phyloP scores from a whole-genome alignment of 2,797 vertebrate genomes.

The Tachyglossus aculeatus region DNA sequence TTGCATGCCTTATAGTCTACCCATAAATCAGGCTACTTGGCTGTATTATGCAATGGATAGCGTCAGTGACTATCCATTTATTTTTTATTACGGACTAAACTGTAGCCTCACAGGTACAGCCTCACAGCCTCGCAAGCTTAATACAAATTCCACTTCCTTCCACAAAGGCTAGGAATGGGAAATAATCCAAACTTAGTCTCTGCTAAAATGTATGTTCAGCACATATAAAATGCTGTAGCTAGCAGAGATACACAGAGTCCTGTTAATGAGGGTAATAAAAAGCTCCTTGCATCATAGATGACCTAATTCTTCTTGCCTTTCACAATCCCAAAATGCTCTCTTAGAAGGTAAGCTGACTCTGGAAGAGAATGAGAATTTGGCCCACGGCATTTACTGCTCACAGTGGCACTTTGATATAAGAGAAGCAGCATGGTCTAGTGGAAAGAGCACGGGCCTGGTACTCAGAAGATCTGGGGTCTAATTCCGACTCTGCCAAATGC shows the following conservation, averaged over 20 bases:
- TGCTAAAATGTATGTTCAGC: neutral
- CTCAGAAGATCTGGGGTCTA: too few species aligned
- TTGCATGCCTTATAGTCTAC: neutral
- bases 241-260: neutral
- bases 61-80: neutral
- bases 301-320: neutral
- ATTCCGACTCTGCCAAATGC: too few species aligned
- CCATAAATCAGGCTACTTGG: neutral
- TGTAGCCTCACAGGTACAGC: neutral
- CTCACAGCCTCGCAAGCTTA: too few species aligned
- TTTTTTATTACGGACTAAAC: constrained; percentile 17
- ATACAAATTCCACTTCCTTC: neutral
- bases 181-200: neutral
- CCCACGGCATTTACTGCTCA: too few species aligned
- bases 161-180: neutral
- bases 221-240: neutral
- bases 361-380: too few species aligned
- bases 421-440: too few species aligned
- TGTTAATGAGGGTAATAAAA: neutral
- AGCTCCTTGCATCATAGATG: neutral
- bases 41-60: neutral
- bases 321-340: too few species aligned
- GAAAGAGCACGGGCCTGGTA: too few species aligned
- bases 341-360: too few species aligned
- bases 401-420: too few species aligned